A percentile compares a stretch with the other conserved stretches of the same genome.
These are phyloP conservation scores for Eucidaris tribuloides DNA, from an alignment of 35 echinoderm and acorn worm species.

Conservation along the genomic window DNA sequence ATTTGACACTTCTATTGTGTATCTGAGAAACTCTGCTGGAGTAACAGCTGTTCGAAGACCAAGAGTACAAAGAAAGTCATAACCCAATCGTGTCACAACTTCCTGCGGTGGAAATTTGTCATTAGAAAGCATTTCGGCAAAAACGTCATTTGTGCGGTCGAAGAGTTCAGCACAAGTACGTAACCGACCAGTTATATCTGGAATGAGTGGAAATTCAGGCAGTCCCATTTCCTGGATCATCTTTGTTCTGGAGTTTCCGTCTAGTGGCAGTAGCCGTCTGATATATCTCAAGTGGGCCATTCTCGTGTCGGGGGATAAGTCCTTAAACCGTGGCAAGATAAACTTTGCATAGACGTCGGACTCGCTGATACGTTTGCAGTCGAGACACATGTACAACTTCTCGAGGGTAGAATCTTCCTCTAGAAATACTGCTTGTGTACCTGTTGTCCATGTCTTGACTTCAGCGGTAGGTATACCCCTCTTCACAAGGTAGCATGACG, in stretches of 20 bases:
- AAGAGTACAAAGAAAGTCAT: not conserved
- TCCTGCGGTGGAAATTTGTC: not conserved
- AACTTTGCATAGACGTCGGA: not conserved
- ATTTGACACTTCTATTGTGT: not conserved
- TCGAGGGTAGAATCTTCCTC: not conserved
- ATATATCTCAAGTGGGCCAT: too few relatives aligned
- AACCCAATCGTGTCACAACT: not conserved
- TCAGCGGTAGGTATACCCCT: not conserved
- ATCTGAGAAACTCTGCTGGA: not conserved
- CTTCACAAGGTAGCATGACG: not conserved
- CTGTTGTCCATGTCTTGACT: not conserved
- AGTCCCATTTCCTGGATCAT: not conserved
- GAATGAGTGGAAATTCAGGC: not conserved
- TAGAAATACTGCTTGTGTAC: not conserved
- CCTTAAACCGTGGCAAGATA: not conserved
- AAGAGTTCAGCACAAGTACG: not conserved
- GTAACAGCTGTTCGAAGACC: not conserved
- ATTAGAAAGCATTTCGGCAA: not conserved
- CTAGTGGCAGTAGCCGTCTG: not conserved
- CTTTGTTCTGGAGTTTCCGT: not conserved
- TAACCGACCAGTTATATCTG: not conserved
- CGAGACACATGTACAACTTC: not conserved
- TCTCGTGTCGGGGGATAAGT: not conserved
- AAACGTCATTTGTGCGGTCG: not conserved
- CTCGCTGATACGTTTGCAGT: not conserved